Evolutionary conservation across 2,113 vertebrate species (phyloP), one percentile per base, ranked within the genome.

Genomic region (Gallinago undulata): DNA sequence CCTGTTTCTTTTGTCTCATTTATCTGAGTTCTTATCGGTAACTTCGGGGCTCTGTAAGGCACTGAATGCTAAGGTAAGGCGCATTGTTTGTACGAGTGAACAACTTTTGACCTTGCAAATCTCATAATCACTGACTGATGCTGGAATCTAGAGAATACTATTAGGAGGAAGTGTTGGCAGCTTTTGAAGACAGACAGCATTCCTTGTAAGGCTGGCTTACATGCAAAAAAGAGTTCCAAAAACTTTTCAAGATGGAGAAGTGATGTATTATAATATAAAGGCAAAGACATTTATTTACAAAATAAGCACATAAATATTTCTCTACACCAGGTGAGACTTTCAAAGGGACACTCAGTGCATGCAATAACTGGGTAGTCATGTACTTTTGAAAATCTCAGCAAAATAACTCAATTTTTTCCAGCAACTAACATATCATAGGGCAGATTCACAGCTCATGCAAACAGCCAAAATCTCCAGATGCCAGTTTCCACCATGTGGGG

Each of bases 371-470:
- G 25, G 14, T 19, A 91, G 56, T 6, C n/a, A 13, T 25, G 35
- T 51, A 76, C 19, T 77, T 80, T 11, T 33, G 10, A 79, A 90
- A 90, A 82, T n/a, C 51, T 41, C 37, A 89, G 67, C 3, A 77
- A 83, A 91, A 22, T 50, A 67, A 2, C 17, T 22, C 9, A 3
- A 39, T n/a, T 24, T 67, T 24, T 50, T 2, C 56, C 43, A 93
- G 59, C 12, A 90, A 47, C 67, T 50, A 67, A 63, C 4, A 59
- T 19, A 69, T 59, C 27, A 69, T 1, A 67, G n/a, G 60, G 13
- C 63, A 95, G 45, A 77, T 57, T 82, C 33, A 93, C 19, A 94
- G 55, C 9, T 92, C 87, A 94, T 93, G 82, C 93, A 92, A 74
- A 91, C 33, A 77, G 14, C 2, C 4, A 2, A 86, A 48, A 51